Evolutionary conservation across 2,113 vertebrate species (phyloP), one percentile per base, ranked within the genome.

Genomic region (Gulo gulo): DNA sequence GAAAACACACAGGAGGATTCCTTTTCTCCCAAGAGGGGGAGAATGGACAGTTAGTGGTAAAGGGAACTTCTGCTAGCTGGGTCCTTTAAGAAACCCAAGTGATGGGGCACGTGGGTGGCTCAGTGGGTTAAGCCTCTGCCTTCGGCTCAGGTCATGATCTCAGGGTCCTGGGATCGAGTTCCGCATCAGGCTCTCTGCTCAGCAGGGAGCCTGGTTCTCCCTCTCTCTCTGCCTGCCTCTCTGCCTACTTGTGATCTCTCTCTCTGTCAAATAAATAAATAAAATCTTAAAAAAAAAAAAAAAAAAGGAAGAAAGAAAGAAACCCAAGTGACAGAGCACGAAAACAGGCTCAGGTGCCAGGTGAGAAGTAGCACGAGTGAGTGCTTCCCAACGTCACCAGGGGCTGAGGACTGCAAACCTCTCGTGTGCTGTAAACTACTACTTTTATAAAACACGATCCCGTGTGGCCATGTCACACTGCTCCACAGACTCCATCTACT

Each of bases 341-440:
- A 18, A 14, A 57, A 20, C 65, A 14, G 7, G 50, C 88, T 87
- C 47, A 3, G 0, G 10, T 0, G 47, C 52, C 9, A 24, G 3
- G 10, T 0, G 47, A 80, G 34, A 5, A 71, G 45, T 39, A 0
- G 31, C 61, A n/a, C 23, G 36, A 8, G 24, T 13, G 1, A 6
- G 26, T 3, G 24, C 57, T 29, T 73, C 73, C 59, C 34, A 42
- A 82, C 9, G 21, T 21, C 3, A 59, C 31, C 16, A 20, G 50
- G 7, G 18, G 1, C 26, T 18, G n/a, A 57, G 59, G 20, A 26
- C n/a, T n/a, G 63, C 9, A 11, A 73, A 65, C 52, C 8, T 91
- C 55, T 23, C 45, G 18, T 55, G 39, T 59, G 59, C 36, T 81
- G 10, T 42, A 23, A 26, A 83, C 6, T 1, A 2, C 80, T 34